These are phyloP conservation scores for Rhinichthys osculus DNA, from an alignment of 2,797 vertebrate species.

Conservation along the genomic window DNA sequence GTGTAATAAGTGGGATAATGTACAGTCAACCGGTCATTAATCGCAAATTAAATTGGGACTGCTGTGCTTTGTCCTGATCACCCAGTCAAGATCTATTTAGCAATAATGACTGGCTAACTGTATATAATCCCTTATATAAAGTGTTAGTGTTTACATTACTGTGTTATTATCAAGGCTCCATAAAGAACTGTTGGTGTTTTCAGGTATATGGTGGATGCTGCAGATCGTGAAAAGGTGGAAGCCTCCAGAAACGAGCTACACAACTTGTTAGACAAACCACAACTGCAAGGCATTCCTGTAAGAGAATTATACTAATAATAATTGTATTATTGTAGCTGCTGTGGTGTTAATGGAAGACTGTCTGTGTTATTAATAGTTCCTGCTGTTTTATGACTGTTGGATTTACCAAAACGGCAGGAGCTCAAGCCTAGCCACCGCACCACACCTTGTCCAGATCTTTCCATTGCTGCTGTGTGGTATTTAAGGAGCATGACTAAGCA, in stretches of 20 bases:
- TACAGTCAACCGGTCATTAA: neutral
- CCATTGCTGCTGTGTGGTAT: constrained; percentile 11
- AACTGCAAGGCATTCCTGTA: constrained; percentile 98
- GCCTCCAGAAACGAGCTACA: constrained; percentile 96
- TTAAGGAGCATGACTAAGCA: constrained; percentile 41
- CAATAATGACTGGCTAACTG: neutral
- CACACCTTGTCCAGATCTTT: constrained; percentile 31
- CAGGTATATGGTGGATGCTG: constrained; percentile 99
- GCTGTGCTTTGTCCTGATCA: neutral
- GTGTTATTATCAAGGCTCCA: neutral
- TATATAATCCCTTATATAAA: neutral
- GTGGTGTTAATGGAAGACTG: neutral
- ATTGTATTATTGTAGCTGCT: neutral
- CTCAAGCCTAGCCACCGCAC: neutral
- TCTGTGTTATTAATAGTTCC: neutral
- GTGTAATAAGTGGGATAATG: neutral
- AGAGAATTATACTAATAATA: neutral
- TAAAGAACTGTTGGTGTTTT: constrained; percentile 21
- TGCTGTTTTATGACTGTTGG: neutral
- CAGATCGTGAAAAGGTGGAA: constrained; percentile 96
- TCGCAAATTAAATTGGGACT: neutral
- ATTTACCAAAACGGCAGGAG: neutral
- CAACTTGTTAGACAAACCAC: constrained; percentile 98
- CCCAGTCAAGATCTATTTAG: neutral
- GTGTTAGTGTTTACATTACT: neutral